A percentile compares a stretch with the other conserved stretches of the same genome.
Evolutionary conservation across 2,888 invertebrate species (phyloP).

Genomic region (Cantharis rustica): DNA sequence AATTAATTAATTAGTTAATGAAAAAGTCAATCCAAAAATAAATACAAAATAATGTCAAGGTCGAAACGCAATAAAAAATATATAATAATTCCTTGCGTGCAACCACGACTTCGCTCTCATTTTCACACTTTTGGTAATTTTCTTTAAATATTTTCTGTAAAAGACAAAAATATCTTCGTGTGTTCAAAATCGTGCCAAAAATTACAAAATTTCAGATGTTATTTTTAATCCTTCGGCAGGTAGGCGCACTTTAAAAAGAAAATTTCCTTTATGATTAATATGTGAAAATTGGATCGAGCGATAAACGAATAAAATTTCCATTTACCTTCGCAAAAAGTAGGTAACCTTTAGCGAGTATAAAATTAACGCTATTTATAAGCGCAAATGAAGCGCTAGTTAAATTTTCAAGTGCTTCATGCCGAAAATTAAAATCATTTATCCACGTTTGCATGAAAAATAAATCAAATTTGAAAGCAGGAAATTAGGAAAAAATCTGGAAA

Average conservation of each 20-base stretch:
- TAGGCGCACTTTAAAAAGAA: not conserved
- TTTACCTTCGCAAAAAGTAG: not conserved
- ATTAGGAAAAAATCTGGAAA: not conserved
- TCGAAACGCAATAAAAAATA: not conserved
- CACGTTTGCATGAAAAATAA: not conserved
- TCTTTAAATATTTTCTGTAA: not conserved
- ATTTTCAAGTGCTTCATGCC: not conserved
- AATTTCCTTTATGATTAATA: not conserved
- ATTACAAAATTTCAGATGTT: not conserved
- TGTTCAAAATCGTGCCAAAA: not conserved
- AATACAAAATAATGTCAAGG: slow-evolving; percentile 1
- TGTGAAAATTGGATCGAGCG: not conserved
- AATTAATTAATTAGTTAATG: not conserved
- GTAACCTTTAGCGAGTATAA: not conserved
- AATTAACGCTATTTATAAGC: not conserved
- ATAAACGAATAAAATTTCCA: not conserved
- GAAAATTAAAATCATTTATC: not conserved
- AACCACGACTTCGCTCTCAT: not conserved
- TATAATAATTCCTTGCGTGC: not conserved
- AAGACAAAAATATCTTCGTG: not conserved
- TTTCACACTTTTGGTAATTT: not conserved
- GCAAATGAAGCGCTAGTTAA: not conserved
- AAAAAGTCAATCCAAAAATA: not conserved
- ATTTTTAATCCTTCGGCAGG: slow-evolving; percentile 1
- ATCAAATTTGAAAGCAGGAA: not conserved